Conservation (phyloP, 2,113 vertebrate species). For the Heterochromis multidens region DNA sequence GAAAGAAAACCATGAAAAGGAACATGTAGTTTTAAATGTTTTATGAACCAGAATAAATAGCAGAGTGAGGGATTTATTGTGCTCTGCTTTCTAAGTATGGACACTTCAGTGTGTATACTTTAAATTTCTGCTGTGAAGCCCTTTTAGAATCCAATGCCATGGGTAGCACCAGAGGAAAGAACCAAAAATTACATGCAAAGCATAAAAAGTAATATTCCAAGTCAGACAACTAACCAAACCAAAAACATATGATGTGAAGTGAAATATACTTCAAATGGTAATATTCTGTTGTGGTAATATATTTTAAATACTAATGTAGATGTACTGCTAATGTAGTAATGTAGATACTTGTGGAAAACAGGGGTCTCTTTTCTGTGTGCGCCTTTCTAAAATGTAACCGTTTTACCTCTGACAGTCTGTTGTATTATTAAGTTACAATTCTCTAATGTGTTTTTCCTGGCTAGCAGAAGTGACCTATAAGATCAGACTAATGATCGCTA, state of each 20-base stretch:
- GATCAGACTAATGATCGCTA: background rate
- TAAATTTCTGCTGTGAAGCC: background rate
- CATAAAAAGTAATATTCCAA: background rate
- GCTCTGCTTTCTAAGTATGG: background rate
- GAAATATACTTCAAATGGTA: background rate
- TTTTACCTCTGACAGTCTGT: background rate
- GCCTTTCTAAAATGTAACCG: background rate
- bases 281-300: background rate
- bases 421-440: background rate
- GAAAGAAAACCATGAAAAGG: background rate
- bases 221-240: background rate
- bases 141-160: background rate
- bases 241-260: background rate
- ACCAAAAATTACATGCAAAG: background rate
- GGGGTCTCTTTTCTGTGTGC: rapidly evolving
- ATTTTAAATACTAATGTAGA: background rate
- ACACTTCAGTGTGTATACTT: background rate
- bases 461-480: background rate
- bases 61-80: background rate
- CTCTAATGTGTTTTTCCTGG: background rate
- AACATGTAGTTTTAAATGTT: background rate
- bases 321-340: background rate
- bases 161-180: background rate
- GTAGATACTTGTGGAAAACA: background rate
- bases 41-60: slow-evolving; percentile 2